A percentile compares a stretch with the other conserved stretches of the same genome.
These are phyloP conservation scores for Gortyna flavago DNA, from an alignment of 2,888 invertebrate genomes.

Conservation along the genomic window DNA sequence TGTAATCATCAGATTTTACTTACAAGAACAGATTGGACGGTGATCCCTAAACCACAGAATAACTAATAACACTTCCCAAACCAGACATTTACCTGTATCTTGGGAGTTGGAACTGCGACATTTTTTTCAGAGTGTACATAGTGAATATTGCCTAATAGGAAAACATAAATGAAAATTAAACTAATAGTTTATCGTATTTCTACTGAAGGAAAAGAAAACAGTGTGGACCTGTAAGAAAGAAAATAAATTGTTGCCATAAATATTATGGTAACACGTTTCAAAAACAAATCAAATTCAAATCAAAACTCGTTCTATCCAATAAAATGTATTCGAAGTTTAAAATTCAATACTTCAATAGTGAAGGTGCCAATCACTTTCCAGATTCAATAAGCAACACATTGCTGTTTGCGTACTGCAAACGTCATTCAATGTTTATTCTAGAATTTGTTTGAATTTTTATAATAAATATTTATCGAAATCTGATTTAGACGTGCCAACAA, in stretches of 20 bases:
- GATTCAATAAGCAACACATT: conserved; percentile 39
- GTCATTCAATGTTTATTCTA: conserved; percentile 30
- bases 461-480: conserved; percentile 21
- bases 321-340: conserved; percentile 49
- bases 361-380: conserved; percentile 52
- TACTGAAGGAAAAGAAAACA: background rate
- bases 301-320: conserved; percentile 16
- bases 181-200: background rate
- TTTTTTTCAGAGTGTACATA: background rate
- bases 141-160: too few species aligned
- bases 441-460: conserved; percentile 12
- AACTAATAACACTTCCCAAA: too few species aligned
- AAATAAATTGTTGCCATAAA: background rate
- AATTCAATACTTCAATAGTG: conserved; percentile 40
- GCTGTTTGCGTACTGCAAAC: conserved; percentile 18
- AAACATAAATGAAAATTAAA: too few species aligned
- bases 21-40: background rate
- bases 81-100: background rate
- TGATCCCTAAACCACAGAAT: background rate
- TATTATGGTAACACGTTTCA: background rate
- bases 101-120: background rate
- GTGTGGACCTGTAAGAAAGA: background rate
- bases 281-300: conserved; percentile 17
- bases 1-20: background rate
- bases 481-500: conserved; percentile 7